Evolutionary conservation across 2,797 vertebrate species (phyloP), one percentile per base, ranked within the genome.

Genomic region (Pipistrellus kuhlii): DNA sequence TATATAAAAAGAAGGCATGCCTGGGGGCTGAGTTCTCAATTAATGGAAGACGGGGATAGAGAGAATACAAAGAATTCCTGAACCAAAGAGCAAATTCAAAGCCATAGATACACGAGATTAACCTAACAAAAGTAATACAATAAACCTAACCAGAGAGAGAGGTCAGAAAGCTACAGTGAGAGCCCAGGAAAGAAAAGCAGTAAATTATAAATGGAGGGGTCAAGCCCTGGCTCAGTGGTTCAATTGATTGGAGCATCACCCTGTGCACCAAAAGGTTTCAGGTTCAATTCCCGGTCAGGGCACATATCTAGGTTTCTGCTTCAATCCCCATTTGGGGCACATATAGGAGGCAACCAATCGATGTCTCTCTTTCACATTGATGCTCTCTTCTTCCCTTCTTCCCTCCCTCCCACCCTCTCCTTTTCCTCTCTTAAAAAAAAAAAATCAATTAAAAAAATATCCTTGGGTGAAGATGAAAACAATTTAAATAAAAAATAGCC

Each of bases 61-160:
- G 46, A 86, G 12, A 80, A 27, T 64, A 66, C 55, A 73, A 87
- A 93, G 30, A 91, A 94, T 62, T 30, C 27, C 51, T 82, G 27
- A 76, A 5, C 6, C 12, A 81, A 88, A 57, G 21, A 53, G 30
- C 27, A 35, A 91, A 82, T 73, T 69, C 41, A 59, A 53, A 44
- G 27, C 87, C 69, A 93, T 8, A 91, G 20, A 75, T 12, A 57
- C 12, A 75, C 9, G 66, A 64, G 35, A 82, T 75, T 93, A 82
- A 88, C 68, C 68, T 73, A 81, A 75, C 38, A 83, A 59, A 88
- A 93, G 46, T 75, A 83, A 69, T 82, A 90, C 6, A 78, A 85
- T 80, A 90, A 73, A 76, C 32, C 27, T 69, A 18, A 68, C 41
- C 32, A 86, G 8, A 81, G 2, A 81, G 30, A 75, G 0, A 8